Conservation (phyloP, 2,797 vertebrate species). For the Menidia menidia region DNA sequence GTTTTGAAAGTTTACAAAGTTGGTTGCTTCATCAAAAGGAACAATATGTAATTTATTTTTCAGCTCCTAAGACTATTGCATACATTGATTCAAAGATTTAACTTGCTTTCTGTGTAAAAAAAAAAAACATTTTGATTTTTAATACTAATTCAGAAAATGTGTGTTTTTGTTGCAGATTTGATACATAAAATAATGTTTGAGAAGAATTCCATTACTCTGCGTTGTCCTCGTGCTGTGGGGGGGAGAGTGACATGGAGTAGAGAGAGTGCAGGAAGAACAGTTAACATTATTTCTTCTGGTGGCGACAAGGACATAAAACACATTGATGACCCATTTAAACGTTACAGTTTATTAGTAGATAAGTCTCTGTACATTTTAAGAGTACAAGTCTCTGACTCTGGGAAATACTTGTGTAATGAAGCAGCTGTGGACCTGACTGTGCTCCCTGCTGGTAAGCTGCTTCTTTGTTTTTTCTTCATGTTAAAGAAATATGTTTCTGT, state of each 20-base stretch:
- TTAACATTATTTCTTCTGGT: neutral
- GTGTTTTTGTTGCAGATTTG: neutral
- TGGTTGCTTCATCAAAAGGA: no score
- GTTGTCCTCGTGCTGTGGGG: neutral
- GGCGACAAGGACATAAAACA: accelerated
- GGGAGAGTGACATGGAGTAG: constrained; percentile 14
- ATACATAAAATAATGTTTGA: neutral
- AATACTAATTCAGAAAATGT: no score
- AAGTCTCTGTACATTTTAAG: accelerated
- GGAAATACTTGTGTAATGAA: constrained; percentile 10
- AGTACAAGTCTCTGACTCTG: neutral
- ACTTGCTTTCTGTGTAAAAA: neutral
- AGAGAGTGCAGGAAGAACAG: neutral
- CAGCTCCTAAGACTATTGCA: no score
- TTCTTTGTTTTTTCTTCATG: no score
- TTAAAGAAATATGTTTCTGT: neutral
- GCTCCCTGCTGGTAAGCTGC: constrained; percentile 40
- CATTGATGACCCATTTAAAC: accelerated
- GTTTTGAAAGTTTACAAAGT: no score
- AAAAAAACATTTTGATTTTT: neutral
- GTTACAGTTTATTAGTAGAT: accelerated
- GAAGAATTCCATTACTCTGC: accelerated
- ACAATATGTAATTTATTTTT: no score
- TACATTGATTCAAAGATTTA: no score
- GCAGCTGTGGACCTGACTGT: neutral